Evolutionary conservation across 2,113 vertebrate species (phyloP).

Genomic region (Diphyllodes magnificus): DNA sequence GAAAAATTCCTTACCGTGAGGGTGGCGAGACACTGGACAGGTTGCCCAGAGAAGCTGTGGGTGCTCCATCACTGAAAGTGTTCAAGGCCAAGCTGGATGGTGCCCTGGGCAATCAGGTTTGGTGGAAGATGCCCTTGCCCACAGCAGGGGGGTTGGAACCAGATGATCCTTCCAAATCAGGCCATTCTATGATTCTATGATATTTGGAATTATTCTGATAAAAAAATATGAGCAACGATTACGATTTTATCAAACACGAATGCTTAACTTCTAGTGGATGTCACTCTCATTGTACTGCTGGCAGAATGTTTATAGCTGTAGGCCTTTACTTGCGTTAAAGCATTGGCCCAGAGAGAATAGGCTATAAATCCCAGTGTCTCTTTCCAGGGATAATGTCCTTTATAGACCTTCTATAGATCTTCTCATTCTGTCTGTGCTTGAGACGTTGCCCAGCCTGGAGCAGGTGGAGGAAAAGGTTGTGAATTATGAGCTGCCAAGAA

Average conservation of each 20-base stretch:
- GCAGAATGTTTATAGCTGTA: not conserved
- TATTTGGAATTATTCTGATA: not conserved
- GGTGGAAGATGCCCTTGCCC: not conserved
- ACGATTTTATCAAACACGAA: not conserved
- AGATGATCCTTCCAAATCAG: not conserved
- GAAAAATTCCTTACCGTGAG: not conserved
- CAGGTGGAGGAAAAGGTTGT: not conserved
- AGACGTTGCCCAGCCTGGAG: not conserved
- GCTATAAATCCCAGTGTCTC: not conserved
- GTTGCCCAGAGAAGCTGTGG: not conserved
- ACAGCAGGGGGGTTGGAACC: not conserved
- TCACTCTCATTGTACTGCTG: not conserved
- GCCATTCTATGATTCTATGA: not conserved
- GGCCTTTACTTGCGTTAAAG: slow-evolving; percentile 2
- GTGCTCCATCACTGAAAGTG: not conserved
- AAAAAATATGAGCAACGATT: not conserved
- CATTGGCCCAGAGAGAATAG: not conserved
- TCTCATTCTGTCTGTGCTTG: not conserved
- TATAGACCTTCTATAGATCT: slow-evolving; percentile 16
- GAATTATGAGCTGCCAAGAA: not conserved
- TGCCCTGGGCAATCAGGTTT: not conserved
- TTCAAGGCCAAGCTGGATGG: not conserved
- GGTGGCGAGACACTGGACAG: not conserved
- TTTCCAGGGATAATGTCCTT: not conserved
- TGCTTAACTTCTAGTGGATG: not conserved